Evolutionary conservation across 2,113 vertebrate species (phyloP), one percentile per base, ranked within the genome.

Genomic region (Tenebrosternarchus preto): DNA sequence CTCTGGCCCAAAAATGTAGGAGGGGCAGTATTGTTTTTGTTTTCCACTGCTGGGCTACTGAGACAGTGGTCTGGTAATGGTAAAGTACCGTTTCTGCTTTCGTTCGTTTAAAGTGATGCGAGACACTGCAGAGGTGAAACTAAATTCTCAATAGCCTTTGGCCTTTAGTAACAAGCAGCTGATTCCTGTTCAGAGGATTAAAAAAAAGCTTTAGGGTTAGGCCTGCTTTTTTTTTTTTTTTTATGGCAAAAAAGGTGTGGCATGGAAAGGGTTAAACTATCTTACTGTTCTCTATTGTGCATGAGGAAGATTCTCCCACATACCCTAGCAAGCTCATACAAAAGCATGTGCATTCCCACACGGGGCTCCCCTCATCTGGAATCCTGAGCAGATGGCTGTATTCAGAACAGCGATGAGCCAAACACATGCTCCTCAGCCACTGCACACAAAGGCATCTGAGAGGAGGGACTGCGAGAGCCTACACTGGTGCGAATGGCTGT

Each of bases 381-480:
- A 84, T 81, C 82, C 77, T 5, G 63, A 84, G 83, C 85, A 86
- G 85, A 86, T 86, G 85, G 85, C 80, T 36, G 78, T 74, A 86
- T 86, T 86, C 78, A 82, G 69, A 11, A 12, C 55, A 74, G 77
- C 80, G 75, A 15, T 76, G 83, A n/a, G 77, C 84, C 85, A 84
- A 74, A 80, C 85, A 84, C 82, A 84, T 82, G 83, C 80, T 82
- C 80, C 78, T 63, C 79, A 61, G 79, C 61, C 84, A 64, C 55
- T 74, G 71, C 31, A 57, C 74, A 82, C 80, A 85, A 80, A 31
- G 80, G 80, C 70, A 83, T 83, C 84, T 63, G 73, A 80, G 64
- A 78, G 79, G 27, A 56, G 77, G 57, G 61, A 27, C 46, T 53
- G 60, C 17, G 57, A 27, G 55, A 19, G 12, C 17, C 36, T 50